Base-by-base conservation (phyloP, 2,797 vertebrate genomes). In the Oreochromis grahami region DNA sequence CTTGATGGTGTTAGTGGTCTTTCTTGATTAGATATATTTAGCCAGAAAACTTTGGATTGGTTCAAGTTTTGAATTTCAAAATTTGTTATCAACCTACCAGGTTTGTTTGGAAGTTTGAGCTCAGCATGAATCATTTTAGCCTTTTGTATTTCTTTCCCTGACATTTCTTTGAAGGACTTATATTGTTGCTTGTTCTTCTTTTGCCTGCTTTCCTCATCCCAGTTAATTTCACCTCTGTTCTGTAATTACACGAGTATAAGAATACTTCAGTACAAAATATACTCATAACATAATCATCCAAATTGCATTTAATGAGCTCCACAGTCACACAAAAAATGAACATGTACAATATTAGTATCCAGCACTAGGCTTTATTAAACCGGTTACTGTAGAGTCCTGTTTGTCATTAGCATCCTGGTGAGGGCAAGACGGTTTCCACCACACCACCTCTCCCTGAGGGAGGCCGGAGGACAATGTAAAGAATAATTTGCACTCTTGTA, bases 351-450 rank as follows among this genome's bases (percentile, higher is more conserved):
- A 34, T 13, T 56, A 36, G 26, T 2, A 41, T 58, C 55, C 55
- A 38, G 19, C 45, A 41, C 3, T 0, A 76, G 48, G 34, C 68
- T 76, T 77, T 12, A 65, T 80, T 76, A 84, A 52, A 12, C 15
- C 11, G 11, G 41, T 45, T 1, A 8, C 11, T 72, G 24, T 0
- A 19, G 68, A 48, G 43, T 3, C 4, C 43, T 19, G 45, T 13
- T 26, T n/a, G 15, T 72, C 78, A 78, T 86, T 79, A 74, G 45
- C 79, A 50, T 88, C 85, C 83, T 3, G 14, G 60, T 82, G 43
- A 8, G 50, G 45, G 26, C 15, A 13, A 12, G 7, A 4, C 3
- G 7, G 58, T 52, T 38, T 79, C 58, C 79, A 76, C 80, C 76
- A 84, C 85, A 36, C 2, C 60, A 3, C 76, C 55, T 82, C 77